Percentiles rank a stretch among this genome's conserved stretches.
Conservation (phyloP, 2,113 vertebrate genomes). For the Gallinago jamesoni region DNA sequence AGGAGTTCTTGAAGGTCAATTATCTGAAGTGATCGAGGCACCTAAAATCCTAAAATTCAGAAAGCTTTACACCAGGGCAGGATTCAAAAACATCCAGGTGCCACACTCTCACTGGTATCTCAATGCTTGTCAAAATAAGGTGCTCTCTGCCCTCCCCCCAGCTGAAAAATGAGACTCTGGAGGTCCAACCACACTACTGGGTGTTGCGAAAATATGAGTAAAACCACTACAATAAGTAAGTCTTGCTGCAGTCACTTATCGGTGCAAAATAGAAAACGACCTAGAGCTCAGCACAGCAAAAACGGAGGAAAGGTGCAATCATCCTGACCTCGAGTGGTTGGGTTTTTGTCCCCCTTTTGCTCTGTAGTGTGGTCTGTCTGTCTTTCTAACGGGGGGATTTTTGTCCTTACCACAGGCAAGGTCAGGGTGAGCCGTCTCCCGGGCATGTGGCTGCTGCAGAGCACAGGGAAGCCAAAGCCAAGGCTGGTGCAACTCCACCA, state of each 20-base stretch:
- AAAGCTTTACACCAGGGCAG: neutral
- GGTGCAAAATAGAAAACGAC: neutral
- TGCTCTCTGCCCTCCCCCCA: neutral
- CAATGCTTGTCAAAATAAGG: neutral
- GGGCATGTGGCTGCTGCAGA: neutral
- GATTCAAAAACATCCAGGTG: neutral
- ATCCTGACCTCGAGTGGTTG: conserved; percentile 8
- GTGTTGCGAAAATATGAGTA: neutral
- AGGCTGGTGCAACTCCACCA: conserved; percentile 38
- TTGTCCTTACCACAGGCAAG: neutral
- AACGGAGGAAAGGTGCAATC: neutral
- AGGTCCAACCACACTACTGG: neutral
- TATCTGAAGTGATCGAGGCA: neutral
- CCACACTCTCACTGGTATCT: neutral
- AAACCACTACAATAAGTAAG: fast-evolving
- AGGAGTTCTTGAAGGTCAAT: neutral
- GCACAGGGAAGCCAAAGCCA: neutral
- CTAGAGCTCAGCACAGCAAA: neutral
- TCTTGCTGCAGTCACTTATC: neutral
- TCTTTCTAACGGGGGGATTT: neutral
- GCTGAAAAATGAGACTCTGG: neutral
- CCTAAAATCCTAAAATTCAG: neutral
- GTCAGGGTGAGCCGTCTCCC: neutral
- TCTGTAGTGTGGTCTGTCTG: neutral
- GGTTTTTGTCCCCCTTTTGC: neutral